Percentiles rank a stretch among this genome's conserved stretches.
Conservation (phyloP, 2,888 invertebrate species). For the Caenorhabditis zanzibari region DNA sequence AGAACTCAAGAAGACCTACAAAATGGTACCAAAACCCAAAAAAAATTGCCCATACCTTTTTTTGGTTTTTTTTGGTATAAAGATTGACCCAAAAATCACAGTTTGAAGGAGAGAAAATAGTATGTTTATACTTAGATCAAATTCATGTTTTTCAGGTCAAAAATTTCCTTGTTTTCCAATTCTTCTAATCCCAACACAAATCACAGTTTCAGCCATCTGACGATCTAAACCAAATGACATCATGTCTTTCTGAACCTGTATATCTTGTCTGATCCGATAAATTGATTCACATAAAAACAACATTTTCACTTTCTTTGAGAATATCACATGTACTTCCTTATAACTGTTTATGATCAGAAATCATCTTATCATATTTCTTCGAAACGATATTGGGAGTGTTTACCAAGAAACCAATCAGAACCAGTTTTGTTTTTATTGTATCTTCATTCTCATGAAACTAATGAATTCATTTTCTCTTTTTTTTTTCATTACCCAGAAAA, state of each 20-base stretch:
- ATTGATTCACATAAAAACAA: background rate
- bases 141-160: too few species aligned
- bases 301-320: background rate
- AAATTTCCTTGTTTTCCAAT: background rate
- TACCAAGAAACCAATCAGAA: conserved; percentile 8
- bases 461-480: background rate
- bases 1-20: too few species aligned
- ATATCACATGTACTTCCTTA: conserved; percentile 20
- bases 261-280: conserved; percentile 19
- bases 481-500: background rate
- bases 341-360: conserved; percentile 19
- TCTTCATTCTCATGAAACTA: background rate
- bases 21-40: too few species aligned
- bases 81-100: too few species aligned
- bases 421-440: conserved; percentile 31
- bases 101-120: too few species aligned
- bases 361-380: background rate
- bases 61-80: too few species aligned
- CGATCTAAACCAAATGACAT: background rate
- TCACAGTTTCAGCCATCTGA: background rate
- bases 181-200: background rate
- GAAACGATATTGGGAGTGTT: background rate
- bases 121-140: too few species aligned
- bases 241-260: conserved; percentile 2
- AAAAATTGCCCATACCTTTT: too few species aligned